Base-by-base conservation (phyloP, 2,888 invertebrate species). In the Cephus pulcher region DNA sequence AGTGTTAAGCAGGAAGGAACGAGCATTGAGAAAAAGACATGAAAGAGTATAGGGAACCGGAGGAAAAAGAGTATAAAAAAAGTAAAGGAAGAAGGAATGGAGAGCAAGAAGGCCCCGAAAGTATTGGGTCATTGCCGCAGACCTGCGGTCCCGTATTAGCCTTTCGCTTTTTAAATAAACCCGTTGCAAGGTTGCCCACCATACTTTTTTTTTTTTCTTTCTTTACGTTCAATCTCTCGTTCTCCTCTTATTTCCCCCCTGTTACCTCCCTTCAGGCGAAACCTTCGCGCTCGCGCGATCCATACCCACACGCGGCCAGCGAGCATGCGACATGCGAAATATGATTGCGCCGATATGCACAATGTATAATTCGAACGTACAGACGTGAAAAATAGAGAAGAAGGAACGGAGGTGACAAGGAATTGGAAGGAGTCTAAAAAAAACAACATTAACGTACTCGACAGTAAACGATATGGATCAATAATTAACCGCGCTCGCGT, bases 121-220 rank as follows among this genome's bases (percentile, higher is more conserved):
- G 82, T 89, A 88, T 86, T 80, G 84, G 89, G 88, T 89, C 90
- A 89, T 90, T 89, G 89, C 87, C 88, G 83, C 83, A 80, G 78
- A 82, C 78, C 23, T 23, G 56, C 56, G 56, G 84, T 86, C 86
- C 84, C 83, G 80, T 87, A 85, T 85, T 85, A 81, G 80, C 77
- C 78, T 77, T 79, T 74, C 76, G 69, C 76, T 71, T 71, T 71
- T 56, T 56, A 56, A 56, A 56, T 56, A 56, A 56, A 56, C 56
- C 23, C 69, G 69, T 71, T n/a, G 82, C 86, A 82, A 86, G 86
- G 84, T 83, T 85, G 84, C 80, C 79, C 78, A 84, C 85, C 77
- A 73, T 77, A 76, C 77, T 78, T 34, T 71, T 33, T 30, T 11
- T 12, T 23, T 33, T 34, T 6, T 12, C 12, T 71, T 34, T 71